These are phyloP conservation scores for Neosilurus hyrtlii DNA, from an alignment of 2,797 vertebrate species.

Conservation along the genomic window DNA sequence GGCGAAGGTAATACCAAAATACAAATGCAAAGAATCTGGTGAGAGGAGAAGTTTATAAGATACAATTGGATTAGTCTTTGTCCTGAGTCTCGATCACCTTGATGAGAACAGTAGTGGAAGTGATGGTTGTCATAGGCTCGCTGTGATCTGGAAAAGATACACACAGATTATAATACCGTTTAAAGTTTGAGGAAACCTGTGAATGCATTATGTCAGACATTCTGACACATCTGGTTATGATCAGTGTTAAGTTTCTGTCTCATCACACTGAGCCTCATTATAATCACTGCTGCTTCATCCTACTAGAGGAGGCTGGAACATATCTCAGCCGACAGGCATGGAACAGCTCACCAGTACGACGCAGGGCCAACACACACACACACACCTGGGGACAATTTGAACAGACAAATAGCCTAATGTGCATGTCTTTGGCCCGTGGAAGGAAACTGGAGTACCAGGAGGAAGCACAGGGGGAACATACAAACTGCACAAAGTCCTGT, in stretches of 20 bases:
- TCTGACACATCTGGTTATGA: not conserved
- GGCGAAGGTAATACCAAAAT: too few relatives aligned
- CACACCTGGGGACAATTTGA: too few relatives aligned
- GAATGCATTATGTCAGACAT: not conserved
- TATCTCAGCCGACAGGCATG: too few relatives aligned
- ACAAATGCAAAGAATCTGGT: too few relatives aligned
- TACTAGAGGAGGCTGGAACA: too few relatives aligned
- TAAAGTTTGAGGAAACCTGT: not conserved
- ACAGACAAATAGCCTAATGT: too few relatives aligned
- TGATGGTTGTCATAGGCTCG: not conserved
- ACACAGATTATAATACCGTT: not conserved
- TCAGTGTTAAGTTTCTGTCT: not conserved
- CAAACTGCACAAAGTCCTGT: too few relatives aligned
- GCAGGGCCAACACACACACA: too few relatives aligned
- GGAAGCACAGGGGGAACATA: too few relatives aligned
- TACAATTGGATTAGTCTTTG: not conserved
- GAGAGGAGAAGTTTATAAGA: not conserved
- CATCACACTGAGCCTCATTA: not conserved
- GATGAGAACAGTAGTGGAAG: slow-evolving; percentile 53
- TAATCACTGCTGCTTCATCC: not conserved
- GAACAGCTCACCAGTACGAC: too few relatives aligned
- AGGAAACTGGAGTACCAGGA: too few relatives aligned
- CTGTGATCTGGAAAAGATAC: slow-evolving; percentile 2
- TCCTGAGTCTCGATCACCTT: slow-evolving; percentile 50
- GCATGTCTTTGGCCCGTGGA: too few relatives aligned